A percentile compares a stretch with the other conserved stretches of the same genome.
phyloP scores from a whole-genome alignment of 2,113 vertebrate genomes.

The Coptodon bakossiorum region DNA sequence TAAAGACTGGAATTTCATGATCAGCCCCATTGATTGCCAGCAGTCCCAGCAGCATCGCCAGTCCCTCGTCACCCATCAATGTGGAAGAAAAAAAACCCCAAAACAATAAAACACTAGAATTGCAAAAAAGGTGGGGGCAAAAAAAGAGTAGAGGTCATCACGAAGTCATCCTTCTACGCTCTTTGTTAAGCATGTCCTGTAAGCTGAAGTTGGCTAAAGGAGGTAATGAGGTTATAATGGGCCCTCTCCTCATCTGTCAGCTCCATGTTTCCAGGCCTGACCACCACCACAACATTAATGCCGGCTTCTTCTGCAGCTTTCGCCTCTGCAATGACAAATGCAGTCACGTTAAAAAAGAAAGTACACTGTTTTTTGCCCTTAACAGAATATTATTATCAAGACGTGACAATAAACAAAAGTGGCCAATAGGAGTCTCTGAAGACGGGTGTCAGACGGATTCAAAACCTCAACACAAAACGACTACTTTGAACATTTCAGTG shows the following conservation, averaged over 20 bases:
- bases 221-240: conserved; percentile 80
- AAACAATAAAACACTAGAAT: background rate
- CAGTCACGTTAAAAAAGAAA: background rate
- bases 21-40: background rate
- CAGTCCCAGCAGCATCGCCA: background rate
- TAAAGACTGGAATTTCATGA: background rate
- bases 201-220: conserved; percentile 83
- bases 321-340: conserved; percentile 76
- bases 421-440: background rate
- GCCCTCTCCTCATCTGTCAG: conserved; percentile 87
- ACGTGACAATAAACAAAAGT: background rate
- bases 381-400: background rate
- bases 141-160: background rate
- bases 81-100: background rate
- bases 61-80: background rate
- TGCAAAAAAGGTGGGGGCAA: background rate
- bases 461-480: background rate
- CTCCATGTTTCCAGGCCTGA: conserved; percentile 89
- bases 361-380: background rate
- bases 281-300: conserved; percentile 83
- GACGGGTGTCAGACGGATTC: background rate
- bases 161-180: background rate
- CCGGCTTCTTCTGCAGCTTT: conserved; percentile 85
- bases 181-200: conserved; percentile 68
- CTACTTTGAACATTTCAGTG: background rate